These are phyloP conservation scores for Pontoporia blainvillei DNA, from an alignment of 2,113 vertebrate species.

Conservation along the genomic window DNA sequence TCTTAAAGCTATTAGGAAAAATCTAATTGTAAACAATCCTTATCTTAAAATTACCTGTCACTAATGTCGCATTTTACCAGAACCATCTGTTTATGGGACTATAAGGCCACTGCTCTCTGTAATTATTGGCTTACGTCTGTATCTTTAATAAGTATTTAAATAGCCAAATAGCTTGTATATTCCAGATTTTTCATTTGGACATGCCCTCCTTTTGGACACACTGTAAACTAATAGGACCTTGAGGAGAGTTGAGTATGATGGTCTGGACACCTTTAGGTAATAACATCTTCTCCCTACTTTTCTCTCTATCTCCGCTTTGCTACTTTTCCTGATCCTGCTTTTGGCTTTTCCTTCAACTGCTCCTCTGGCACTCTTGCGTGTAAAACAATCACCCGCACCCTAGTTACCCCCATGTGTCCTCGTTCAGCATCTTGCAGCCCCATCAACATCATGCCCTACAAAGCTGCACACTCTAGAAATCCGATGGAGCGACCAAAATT, in stretches of 20 bases:
- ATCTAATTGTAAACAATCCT: neutral
- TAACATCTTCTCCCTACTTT: constrained; percentile 84
- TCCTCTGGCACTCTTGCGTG: constrained; percentile 78
- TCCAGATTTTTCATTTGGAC: constrained; percentile 40
- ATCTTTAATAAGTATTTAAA: neutral
- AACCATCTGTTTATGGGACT: constrained; percentile 68
- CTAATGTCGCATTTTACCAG: constrained; percentile 56
- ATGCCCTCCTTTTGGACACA: constrained; percentile 20
- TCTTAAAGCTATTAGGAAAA: constrained; percentile 16
- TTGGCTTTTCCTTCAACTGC: constrained; percentile 79
- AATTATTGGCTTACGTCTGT: neutral
- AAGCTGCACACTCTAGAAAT: constrained; percentile 88
- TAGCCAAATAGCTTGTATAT: neutral
- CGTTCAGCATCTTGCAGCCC: constrained; percentile 99
- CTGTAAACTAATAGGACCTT: neutral
- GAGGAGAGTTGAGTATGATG: constrained; percentile 71
- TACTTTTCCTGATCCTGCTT: constrained; percentile 77
- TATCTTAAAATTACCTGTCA: constrained; percentile 22
- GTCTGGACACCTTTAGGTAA: constrained; percentile 77
- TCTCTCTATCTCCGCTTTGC: constrained; percentile 77
- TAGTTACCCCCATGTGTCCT: constrained; percentile 99
- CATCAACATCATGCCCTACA: constrained; percentile 91
- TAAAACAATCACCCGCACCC: constrained; percentile 77
- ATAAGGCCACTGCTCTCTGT: neutral
- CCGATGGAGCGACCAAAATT: constrained; percentile 86